Conservation (phyloP, 64 coral and sea anemone genomes). For the Montipora sp. region DNA sequence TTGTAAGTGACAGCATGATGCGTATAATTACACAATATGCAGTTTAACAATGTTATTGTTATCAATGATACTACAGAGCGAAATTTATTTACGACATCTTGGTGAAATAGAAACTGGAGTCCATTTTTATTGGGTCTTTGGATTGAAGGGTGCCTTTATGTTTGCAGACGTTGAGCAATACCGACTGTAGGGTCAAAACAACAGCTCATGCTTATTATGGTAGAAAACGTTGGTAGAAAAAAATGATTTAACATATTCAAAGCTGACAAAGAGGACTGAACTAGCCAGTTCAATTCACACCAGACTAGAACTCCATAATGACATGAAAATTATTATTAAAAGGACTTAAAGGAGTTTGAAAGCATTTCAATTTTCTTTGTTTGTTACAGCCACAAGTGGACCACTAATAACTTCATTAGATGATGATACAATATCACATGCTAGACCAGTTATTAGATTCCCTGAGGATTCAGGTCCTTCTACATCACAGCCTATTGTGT, state of each 20-base stretch:
- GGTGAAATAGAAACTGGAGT: too few species aligned
- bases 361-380: not conserved
- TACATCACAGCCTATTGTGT: conserved; percentile 76
- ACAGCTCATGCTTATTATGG: too few species aligned
- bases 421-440: conserved; percentile 75
- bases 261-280: too few species aligned
- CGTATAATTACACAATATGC: not conserved
- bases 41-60: too few species aligned
- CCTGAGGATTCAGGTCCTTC: conserved; percentile 53
- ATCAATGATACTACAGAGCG: not conserved
- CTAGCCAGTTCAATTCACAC: too few species aligned
- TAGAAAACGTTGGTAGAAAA: not conserved
- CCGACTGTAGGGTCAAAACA: not conserved
- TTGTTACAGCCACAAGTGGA: conserved; percentile 73
- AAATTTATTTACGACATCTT: too few species aligned
- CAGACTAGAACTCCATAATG: too few species aligned
- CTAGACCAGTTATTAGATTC: conserved; percentile 75
- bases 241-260: too few species aligned
- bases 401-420: conserved; percentile 89
- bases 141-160: too few species aligned
- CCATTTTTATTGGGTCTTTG: too few species aligned
- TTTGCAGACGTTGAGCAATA: not conserved
- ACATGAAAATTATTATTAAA: too few species aligned
- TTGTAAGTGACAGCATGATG: conserved; percentile 15
- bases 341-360: too few species aligned